Conservation (phyloP, 2,797 vertebrate species). For the Telmatherina bonti region DNA sequence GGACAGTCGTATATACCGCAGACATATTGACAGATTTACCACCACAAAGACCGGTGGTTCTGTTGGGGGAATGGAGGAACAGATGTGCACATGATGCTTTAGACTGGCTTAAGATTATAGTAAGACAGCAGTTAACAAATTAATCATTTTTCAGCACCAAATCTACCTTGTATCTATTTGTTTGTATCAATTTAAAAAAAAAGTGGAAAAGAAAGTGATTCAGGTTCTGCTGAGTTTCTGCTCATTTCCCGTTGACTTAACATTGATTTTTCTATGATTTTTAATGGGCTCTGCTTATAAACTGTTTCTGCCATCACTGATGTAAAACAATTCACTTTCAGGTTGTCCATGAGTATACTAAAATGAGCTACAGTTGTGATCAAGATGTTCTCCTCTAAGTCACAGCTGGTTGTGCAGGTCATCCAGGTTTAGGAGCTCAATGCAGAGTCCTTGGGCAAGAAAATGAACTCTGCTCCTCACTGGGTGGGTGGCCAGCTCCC, state of each 20-base stretch:
- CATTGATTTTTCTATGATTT: constrained; percentile 26
- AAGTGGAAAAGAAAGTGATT: background rate
- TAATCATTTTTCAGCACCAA: background rate
- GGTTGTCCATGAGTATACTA: no score
- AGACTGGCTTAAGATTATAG: background rate
- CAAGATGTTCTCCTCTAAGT: background rate
- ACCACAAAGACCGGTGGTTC: constrained; percentile 40
- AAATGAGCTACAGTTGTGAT: background rate
- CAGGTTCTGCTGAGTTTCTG: constrained; percentile 37
- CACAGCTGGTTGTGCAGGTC: background rate
- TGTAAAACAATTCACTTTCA: no score
- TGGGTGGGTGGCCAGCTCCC: no score
- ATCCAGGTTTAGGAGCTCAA: background rate
- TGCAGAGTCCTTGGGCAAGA: no score
- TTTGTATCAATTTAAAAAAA: background rate
- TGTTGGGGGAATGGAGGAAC: constrained; percentile 30
- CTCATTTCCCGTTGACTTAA: constrained; percentile 23
- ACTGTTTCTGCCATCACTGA: no score
- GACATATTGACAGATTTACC: constrained; percentile 73
- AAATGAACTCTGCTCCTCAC: no score
- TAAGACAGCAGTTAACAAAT: background rate
- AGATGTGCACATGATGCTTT: constrained; percentile 36
- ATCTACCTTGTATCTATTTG: no score
- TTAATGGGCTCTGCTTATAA: constrained; percentile 21
- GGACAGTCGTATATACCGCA: no score